phyloP scores from a whole-genome alignment of 2,888 invertebrate species.

The Ennomos erosarius region DNA sequence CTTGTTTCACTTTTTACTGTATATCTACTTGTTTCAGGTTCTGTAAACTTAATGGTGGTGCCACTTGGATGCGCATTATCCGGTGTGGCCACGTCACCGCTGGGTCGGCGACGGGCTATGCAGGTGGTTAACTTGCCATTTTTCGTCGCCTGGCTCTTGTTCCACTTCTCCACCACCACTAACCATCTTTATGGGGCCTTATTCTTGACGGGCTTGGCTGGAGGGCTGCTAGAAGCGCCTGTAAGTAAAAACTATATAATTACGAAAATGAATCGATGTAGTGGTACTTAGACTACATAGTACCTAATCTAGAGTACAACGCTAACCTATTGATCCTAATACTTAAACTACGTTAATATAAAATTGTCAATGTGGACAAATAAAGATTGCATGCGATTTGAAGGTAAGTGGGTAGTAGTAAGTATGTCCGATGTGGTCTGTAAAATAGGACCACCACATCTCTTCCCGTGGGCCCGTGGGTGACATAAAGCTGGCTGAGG shows the following conservation, averaged over 20 bases:
- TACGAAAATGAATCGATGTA: no score
- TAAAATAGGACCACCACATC: no score
- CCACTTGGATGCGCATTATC: constrained; percentile 92
- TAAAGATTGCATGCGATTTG: no score
- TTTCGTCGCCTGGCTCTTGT: constrained; percentile 90
- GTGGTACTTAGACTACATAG: no score
- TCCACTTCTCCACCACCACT: constrained; percentile 87
- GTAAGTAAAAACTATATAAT: constrained; percentile 73
- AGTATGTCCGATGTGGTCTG: no score
- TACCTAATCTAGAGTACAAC: no score
- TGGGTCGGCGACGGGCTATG: constrained; percentile 91
- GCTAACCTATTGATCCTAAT: no score
- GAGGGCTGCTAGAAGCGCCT: constrained; percentile 92
- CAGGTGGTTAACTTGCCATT: constrained; percentile 91
- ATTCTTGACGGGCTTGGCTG: constrained; percentile 89
- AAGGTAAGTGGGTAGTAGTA: no score
- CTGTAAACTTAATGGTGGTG: constrained; percentile 91
- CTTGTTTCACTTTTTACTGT: background rate
- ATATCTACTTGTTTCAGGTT: constrained; percentile 84
- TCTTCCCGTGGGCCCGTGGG: no score
- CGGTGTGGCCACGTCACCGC: constrained; percentile 88
- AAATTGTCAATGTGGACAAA: no score
- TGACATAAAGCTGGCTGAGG: no score
- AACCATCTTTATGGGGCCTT: constrained; percentile 89
- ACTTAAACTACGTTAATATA: no score